Percentiles rank a stretch among this genome's conserved stretches.
Evolutionary conservation across 2,888 invertebrate species (phyloP).

Genomic region (Limnephilus auricula): DNA sequence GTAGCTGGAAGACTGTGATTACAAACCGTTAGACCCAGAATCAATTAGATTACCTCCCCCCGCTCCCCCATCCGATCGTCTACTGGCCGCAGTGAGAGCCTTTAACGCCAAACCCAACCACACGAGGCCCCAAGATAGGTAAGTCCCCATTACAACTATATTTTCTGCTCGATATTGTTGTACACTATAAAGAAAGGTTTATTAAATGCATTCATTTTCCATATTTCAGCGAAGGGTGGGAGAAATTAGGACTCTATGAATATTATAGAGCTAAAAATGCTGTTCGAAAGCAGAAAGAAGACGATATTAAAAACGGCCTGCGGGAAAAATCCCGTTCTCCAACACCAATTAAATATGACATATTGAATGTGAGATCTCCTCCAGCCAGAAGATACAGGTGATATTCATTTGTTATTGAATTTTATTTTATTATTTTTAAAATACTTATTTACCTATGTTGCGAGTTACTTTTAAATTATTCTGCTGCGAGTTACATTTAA

Average conservation of each 20-base stretch:
- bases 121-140: conserved; percentile 96
- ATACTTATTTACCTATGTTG: not conserved
- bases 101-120: conserved; percentile 97
- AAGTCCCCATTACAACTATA: not conserved
- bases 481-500: not conserved
- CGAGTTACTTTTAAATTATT: not conserved
- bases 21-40: conserved; percentile 92
- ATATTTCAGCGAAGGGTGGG: conserved; percentile 94
- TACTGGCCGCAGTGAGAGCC: conserved; percentile 95
- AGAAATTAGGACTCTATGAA: conserved; percentile 97
- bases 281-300: conserved; percentile 92
- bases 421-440: too few species aligned
- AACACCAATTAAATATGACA: conserved; percentile 86
- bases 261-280: conserved; percentile 97
- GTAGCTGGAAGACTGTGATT: conserved; percentile 92
- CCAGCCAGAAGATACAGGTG: conserved; percentile 86
- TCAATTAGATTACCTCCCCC: conserved; percentile 96
- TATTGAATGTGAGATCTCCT: conserved; percentile 84
- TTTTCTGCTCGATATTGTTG: not conserved
- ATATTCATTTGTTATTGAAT: not conserved
- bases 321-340: conserved; percentile 87
- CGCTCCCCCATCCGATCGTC: conserved; percentile 94
- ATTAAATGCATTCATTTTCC: not conserved
- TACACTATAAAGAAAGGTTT: not conserved
- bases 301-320: conserved; percentile 85